Evolutionary conservation across 2,888 invertebrate genomes (phyloP).

Genomic region (Aphodius sticticus): DNA sequence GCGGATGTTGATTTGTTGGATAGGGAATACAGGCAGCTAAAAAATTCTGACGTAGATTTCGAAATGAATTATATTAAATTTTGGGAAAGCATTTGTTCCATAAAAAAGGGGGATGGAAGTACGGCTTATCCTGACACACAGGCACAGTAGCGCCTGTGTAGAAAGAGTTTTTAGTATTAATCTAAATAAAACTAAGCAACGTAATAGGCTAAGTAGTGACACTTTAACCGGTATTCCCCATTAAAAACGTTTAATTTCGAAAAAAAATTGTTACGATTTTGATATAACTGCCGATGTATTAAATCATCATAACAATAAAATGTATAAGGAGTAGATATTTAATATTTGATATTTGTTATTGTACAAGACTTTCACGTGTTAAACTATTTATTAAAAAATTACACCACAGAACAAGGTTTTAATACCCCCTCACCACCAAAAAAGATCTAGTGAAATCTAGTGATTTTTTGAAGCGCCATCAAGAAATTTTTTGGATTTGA

Average conservation of each 20-base stretch:
- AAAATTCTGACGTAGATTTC: constrained; percentile 14
- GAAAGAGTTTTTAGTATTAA: constrained; percentile 40
- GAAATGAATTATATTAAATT: constrained; percentile 24
- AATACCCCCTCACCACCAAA: neutral
- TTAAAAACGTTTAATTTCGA: constrained; percentile 4
- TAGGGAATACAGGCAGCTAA: constrained; percentile 31
- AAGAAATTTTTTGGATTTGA: neutral
- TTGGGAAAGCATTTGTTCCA: constrained; percentile 31
- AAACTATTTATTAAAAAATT: neutral
- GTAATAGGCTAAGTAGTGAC: neutral
- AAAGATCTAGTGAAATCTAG: neutral
- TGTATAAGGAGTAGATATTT: constrained; percentile 10
- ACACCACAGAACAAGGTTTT: neutral
- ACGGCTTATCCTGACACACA: constrained; percentile 21
- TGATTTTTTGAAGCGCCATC: neutral
- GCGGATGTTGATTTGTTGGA: constrained; percentile 35
- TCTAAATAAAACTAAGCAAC: constrained; percentile 38
- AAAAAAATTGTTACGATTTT: constrained; percentile 7
- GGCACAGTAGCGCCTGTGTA: constrained; percentile 40
- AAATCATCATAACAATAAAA: constrained; percentile 1
- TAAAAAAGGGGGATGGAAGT: constrained; percentile 37
- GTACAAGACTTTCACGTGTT: neutral
- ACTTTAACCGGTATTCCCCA: neutral
- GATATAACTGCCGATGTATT: neutral
- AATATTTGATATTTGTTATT: neutral